Conservation (phyloP, 2,797 vertebrate species). For the Uromys caudimaculatus region DNA sequence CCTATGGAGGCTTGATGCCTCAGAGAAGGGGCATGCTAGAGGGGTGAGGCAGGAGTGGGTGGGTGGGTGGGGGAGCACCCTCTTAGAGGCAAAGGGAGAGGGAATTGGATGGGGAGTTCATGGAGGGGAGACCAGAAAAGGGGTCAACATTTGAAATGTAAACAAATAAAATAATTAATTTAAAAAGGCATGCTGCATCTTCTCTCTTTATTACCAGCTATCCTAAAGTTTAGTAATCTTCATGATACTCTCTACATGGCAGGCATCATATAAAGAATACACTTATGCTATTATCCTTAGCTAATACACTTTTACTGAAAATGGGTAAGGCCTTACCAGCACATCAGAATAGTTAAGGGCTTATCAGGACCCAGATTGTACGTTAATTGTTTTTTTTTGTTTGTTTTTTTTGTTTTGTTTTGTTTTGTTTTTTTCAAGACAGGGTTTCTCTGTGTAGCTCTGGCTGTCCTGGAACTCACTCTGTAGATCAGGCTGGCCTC, state of each 20-base stretch:
- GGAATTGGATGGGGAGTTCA: not conserved
- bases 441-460: too few species aligned
- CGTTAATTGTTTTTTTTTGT: too few species aligned
- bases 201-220: constrained; percentile 18
- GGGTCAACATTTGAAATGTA: not conserved
- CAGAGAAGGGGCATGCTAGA: not conserved
- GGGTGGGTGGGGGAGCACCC: too few species aligned
- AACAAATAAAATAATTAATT: not conserved
- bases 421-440: too few species aligned
- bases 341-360: constrained; percentile 1
- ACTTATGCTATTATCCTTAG: not conserved
- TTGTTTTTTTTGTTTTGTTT: too few species aligned
- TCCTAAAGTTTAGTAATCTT: constrained; percentile 15
- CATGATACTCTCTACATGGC: not conserved
- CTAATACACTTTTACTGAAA: not conserved
- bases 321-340: not conserved
- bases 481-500: too few species aligned
- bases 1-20: not conserved
- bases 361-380: not conserved
- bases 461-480: too few species aligned
- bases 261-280: not conserved
- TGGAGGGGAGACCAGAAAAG: not conserved
- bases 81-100: not conserved
- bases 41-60: not conserved
- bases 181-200: not conserved